Evolutionary conservation across 2,113 vertebrate species (phyloP).

Genomic region (Gambusia holbrooki): DNA sequence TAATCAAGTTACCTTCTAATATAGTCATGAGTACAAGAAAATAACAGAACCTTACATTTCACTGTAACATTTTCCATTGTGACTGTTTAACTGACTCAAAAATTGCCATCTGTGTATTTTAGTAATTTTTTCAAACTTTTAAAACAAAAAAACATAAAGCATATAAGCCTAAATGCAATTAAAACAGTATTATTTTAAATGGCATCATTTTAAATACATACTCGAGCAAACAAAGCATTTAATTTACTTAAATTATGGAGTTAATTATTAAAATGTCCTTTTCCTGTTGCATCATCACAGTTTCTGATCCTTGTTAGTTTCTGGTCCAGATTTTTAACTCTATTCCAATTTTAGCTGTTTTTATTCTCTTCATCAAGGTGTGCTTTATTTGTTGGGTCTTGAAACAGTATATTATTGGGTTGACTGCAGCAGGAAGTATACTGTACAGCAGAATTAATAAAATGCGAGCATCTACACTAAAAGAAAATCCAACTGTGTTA

Average conservation of each 20-base stretch:
- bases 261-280: not conserved
- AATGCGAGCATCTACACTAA: slow-evolving; percentile 64
- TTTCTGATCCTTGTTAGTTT: not conserved
- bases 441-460: slow-evolving; percentile 72
- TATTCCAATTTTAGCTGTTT: slow-evolving; percentile 30
- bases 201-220: not conserved
- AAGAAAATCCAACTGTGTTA: slow-evolving; percentile 36
- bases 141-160: no score
- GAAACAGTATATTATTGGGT: slow-evolving; percentile 78
- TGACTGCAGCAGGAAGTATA: slow-evolving; percentile 71
- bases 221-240: not conserved
- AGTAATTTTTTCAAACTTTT: no score
- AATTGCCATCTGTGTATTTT: no score
- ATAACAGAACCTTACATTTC: no score
- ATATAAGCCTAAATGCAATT: no score
- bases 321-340: not conserved
- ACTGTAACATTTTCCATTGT: no score
- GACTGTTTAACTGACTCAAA: no score
- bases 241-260: no score
- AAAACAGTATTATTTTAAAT: no score
- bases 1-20: no score
- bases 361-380: slow-evolving; percentile 51
- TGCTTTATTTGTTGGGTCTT: slow-evolving; percentile 74
- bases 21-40: no score
- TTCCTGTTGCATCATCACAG: not conserved